A percentile compares a stretch with the other conserved stretches of the same genome.
Evolutionary conservation across 2,113 vertebrate species (phyloP).

Genomic region (Ammospiza nelsoni): DNA sequence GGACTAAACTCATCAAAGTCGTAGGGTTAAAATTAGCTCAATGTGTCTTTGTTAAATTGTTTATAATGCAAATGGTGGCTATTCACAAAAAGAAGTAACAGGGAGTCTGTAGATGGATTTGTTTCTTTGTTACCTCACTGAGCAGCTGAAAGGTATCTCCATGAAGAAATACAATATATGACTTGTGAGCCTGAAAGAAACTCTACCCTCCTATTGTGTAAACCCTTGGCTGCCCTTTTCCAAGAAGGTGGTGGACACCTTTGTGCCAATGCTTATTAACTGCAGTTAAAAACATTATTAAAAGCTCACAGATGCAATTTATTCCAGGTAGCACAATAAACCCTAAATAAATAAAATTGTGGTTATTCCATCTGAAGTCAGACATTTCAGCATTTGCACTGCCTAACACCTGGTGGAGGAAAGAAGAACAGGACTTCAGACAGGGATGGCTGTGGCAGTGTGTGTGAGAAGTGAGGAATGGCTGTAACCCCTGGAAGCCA

Average conservation of each 20-base stretch:
- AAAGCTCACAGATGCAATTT: background rate
- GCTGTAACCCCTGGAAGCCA: background rate
- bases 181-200: background rate
- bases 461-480: background rate
- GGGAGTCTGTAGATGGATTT: background rate
- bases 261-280: background rate
- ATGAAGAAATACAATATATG: background rate
- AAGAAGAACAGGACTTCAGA: background rate
- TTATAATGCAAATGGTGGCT: background rate
- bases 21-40: conserved; percentile 32
- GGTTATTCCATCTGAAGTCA: background rate
- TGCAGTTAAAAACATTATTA: background rate
- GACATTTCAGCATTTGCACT: background rate
- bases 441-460: background rate
- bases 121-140: conserved; percentile 5
- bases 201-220: background rate
- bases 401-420: background rate
- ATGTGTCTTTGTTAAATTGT: conserved; percentile 34
- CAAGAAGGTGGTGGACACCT: background rate
- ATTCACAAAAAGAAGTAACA: background rate
- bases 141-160: conserved; percentile 2
- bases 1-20: conserved; percentile 3
- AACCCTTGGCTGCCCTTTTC: background rate
- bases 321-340: background rate
- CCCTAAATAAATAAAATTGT: background rate